Base-by-base conservation (phyloP, 2,797 vertebrate genomes). In the Chromis chromis region DNA sequence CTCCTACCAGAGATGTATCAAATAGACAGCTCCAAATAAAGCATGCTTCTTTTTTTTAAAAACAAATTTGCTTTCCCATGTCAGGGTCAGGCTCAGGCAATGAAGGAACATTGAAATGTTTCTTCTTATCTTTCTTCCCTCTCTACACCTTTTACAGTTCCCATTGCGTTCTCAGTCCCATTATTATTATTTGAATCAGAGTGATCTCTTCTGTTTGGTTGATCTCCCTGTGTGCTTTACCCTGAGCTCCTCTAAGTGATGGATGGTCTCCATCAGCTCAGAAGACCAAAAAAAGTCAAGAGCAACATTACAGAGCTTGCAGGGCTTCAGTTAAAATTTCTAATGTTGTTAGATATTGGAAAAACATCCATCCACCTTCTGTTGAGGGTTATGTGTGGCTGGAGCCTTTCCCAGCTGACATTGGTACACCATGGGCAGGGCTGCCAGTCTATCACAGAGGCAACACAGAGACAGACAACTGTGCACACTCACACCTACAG, bases 1-100 rank as follows among this genome's bases (percentile, higher is more conserved):
- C 78, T 93, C 78, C 82, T 63, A 79, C 76, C 82, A 68, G 65
- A 88, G 87, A 89, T 58, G 84, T 82, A 86, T 85, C 83, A 83
- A 91, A 86, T 74, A 89, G 81, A 86, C 78, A 76, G 73, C 70
- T 87, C 77, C 56, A 76, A 75, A 83, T 80, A 86, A 80, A 81
- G 79, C 70, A 74, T 64, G 86, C 89, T 87, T 89, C 72, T 91
- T 17, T 49, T 21, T 40, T 83, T 76, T 46, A 39, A 6, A 67
- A 88, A 92, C 84, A 88, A 78, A 92, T 90, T 82, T 88, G 65
- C 78, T 79, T 85, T 76, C 44, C 60, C 21, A 59, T 78, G 76
- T 65, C 9, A 67, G 66, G 82, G 86, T 78, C 72, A 67, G 66
- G 82, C 85, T 78, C 72, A 70, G 42, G 42, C 39, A 86, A 83